Percentiles rank a stretch among this genome's conserved stretches.
Conservation (phyloP, 2,113 vertebrate genomes). For the Nestor notabilis region DNA sequence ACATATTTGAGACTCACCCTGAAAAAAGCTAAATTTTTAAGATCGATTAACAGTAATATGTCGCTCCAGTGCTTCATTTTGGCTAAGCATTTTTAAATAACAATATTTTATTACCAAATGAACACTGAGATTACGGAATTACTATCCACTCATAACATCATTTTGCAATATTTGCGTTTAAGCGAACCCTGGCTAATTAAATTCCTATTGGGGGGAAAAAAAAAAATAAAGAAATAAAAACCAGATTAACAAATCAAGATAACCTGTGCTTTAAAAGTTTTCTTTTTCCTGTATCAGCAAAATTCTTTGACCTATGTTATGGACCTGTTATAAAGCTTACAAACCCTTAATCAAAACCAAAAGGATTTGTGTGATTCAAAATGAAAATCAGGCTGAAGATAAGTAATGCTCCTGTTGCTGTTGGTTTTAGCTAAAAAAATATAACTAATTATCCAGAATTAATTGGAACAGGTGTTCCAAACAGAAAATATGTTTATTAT, state of each 20-base stretch:
- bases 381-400: background rate
- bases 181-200: background rate
- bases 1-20: background rate
- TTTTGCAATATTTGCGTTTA: constrained; percentile 1
- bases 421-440: constrained; percentile 3
- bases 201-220: background rate
- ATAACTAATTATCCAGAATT: constrained; percentile 3
- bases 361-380: background rate
- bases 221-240: background rate
- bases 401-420: background rate
- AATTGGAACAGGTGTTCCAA: constrained; percentile 35
- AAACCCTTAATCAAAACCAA: background rate
- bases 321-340: background rate
- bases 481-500: background rate
- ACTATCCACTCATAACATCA: background rate
- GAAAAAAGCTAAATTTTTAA: background rate
- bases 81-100: background rate
- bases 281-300: background rate
- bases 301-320: background rate
- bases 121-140: background rate
- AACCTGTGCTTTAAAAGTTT: background rate
- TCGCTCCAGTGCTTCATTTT: background rate
- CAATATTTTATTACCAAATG: background rate
- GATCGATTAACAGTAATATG: background rate
- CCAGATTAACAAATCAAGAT: background rate